phyloP scores from a whole-genome alignment of 1,140 invertebrate species.

The Zophobas atratus region DNA sequence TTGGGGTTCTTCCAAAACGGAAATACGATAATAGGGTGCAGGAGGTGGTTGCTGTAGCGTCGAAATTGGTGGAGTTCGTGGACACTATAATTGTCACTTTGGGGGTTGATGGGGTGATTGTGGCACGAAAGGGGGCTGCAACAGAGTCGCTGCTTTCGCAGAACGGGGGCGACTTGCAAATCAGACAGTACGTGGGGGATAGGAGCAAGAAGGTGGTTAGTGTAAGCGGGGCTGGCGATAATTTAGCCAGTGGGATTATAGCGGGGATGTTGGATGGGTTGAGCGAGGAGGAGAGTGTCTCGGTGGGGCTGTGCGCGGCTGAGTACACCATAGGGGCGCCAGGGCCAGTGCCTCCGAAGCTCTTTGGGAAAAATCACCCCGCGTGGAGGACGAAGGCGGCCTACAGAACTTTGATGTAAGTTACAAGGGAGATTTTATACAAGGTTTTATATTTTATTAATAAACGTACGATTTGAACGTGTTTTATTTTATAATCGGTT shows the following conservation, averaged over 20 bases:
- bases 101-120: slow-evolving; percentile 71
- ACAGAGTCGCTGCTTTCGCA: slow-evolving; percentile 51
- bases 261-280: slow-evolving; percentile 69
- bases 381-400: slow-evolving; percentile 3
- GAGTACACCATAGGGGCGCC: slow-evolving; percentile 68
- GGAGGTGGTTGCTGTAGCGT: slow-evolving; percentile 51
- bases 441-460: slow-evolving; percentile 1
- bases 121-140: slow-evolving; percentile 64
- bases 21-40: slow-evolving; percentile 59
- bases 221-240: slow-evolving; percentile 79
- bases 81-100: slow-evolving; percentile 74
- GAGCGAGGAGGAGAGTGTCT: slow-evolving; percentile 70
- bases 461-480: not conserved
- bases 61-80: slow-evolving; percentile 64
- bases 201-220: slow-evolving; percentile 70
- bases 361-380: slow-evolving; percentile 48
- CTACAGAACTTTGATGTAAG: slow-evolving; percentile 4
- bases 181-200: slow-evolving; percentile 69
- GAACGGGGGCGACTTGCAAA: slow-evolving; percentile 49
- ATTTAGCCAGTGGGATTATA: slow-evolving; percentile 76
- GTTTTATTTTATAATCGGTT: not conserved
- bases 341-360: slow-evolving; percentile 53
- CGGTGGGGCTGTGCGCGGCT: slow-evolving; percentile 72
- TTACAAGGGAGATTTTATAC: slow-evolving; percentile 13
- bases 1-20: slow-evolving; percentile 44